These are phyloP conservation scores for Geotrupes spiniger DNA, from an alignment of 2,888 invertebrate genomes.

Conservation along the genomic window DNA sequence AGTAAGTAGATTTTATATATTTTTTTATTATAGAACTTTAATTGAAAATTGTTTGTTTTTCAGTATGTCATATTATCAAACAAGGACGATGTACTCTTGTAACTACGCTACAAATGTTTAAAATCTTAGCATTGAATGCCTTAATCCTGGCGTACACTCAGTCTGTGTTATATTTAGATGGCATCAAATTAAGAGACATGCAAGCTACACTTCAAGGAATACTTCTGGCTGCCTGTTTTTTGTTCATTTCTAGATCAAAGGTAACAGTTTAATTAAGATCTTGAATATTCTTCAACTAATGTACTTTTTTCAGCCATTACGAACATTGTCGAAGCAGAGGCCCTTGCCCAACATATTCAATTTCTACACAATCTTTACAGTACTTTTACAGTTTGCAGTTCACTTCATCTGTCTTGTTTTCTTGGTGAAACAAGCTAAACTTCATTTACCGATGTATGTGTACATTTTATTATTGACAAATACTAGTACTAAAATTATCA, in stretches of 20 bases:
- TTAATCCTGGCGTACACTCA: slow-evolving; percentile 97
- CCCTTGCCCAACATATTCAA: slow-evolving; percentile 99
- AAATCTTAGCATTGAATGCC: slow-evolving; percentile 97
- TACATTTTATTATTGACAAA: too few species aligned
- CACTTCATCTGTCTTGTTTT: slow-evolving; percentile 91
- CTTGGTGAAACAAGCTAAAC: slow-evolving; percentile 78
- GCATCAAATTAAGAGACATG: slow-evolving; percentile 95
- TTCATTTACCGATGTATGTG: slow-evolving; percentile 54
- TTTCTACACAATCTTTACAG: slow-evolving; percentile 93
- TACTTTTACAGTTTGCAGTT: slow-evolving; percentile 89
- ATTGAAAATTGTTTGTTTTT: slow-evolving; percentile 37
- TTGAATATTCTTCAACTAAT: background rate
- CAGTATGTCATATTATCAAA: slow-evolving; percentile 98
- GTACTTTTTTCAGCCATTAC: slow-evolving; percentile 70
- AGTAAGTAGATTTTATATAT: slow-evolving; percentile 60
- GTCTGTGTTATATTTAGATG: slow-evolving; percentile 96
- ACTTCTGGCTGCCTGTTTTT: slow-evolving; percentile 92
- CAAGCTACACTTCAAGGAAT: slow-evolving; percentile 98
- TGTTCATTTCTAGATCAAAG: slow-evolving; percentile 97
- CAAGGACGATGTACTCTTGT: slow-evolving; percentile 99
- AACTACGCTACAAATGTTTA: slow-evolving; percentile 99
- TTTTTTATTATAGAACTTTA: slow-evolving; percentile 1
- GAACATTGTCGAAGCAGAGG: slow-evolving; percentile 86
- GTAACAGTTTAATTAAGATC: slow-evolving; percentile 51
- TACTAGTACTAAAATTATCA: too few species aligned